Percentiles rank a stretch among this genome's conserved stretches.
These are phyloP conservation scores for Diadumene lineata DNA, from an alignment of 92 coral and sea anemone genomes.

Conservation along the genomic window DNA sequence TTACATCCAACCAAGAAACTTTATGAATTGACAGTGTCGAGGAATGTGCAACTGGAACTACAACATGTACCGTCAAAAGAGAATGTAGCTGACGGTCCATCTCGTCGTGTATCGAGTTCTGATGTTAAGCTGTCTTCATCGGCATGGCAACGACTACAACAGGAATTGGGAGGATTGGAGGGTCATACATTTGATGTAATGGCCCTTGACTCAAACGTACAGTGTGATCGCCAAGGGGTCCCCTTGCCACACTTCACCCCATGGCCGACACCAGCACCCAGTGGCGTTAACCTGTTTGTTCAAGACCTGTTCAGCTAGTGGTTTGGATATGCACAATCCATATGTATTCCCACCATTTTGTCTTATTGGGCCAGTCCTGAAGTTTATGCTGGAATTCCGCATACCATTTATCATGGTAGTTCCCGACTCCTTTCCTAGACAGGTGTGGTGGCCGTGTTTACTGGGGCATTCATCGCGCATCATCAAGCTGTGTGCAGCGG, in stretches of 20 bases:
- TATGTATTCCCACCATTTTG: slow-evolving; percentile 43
- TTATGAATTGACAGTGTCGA: neutral
- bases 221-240: slow-evolving; percentile 17
- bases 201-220: slow-evolving; percentile 53
- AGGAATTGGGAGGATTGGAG: slow-evolving; percentile 22
- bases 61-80: slow-evolving; percentile 21
- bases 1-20: slow-evolving; percentile 4
- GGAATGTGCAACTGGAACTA: slow-evolving; percentile 23
- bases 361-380: slow-evolving; percentile 40
- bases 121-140: slow-evolving; percentile 21
- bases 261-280: slow-evolving; percentile 32
- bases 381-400: slow-evolving; percentile 17
- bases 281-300: slow-evolving; percentile 29
- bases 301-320: slow-evolving; percentile 10
- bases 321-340: slow-evolving; percentile 20
- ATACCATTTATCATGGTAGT: slow-evolving; percentile 28
- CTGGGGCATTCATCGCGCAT: slow-evolving; percentile 5
- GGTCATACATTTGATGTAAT: slow-evolving; percentile 54
- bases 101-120: slow-evolving; percentile 11
- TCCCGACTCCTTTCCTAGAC: slow-evolving; percentile 32
- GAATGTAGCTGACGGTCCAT: slow-evolving; percentile 43
- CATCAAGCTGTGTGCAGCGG: slow-evolving; percentile 13
- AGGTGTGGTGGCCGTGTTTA: slow-evolving; percentile 50
- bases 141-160: slow-evolving; percentile 34
- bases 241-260: slow-evolving; percentile 56